Evolutionary conservation across 2,797 vertebrate genomes (phyloP).

Genomic region (Simalia tracyae): DNA sequence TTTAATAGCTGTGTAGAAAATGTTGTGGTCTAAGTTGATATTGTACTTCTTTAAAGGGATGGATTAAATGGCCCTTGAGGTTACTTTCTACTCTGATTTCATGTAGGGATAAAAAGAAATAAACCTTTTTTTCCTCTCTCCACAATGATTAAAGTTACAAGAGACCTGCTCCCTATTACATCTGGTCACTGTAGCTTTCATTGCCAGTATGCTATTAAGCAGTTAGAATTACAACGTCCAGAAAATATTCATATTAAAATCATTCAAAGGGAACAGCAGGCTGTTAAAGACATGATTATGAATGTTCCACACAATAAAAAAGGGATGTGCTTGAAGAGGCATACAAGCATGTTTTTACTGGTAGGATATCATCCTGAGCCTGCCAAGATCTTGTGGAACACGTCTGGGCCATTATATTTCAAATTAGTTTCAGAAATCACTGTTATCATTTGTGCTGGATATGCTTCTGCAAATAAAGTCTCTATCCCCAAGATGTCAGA

Average conservation of each 20-base stretch:
- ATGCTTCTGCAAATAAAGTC: background rate
- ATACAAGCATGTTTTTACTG: background rate
- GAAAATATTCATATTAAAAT: slow-evolving; percentile 16
- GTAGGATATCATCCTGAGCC: background rate
- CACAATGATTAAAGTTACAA: background rate
- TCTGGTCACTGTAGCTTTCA: background rate
- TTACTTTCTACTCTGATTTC: background rate
- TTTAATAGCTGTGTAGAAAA: background rate
- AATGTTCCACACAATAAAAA: background rate
- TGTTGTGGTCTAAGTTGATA: background rate
- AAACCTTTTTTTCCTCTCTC: background rate
- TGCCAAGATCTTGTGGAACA: rapidly evolving
- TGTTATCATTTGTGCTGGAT: background rate
- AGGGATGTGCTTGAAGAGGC: background rate
- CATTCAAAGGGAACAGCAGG: background rate
- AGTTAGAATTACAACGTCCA: background rate
- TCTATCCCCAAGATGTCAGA: background rate
- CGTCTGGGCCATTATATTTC: background rate
- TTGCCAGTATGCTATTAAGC: background rate
- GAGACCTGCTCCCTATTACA: background rate
- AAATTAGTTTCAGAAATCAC: background rate
- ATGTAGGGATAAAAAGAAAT: background rate
- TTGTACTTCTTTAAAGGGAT: background rate
- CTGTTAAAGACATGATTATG: background rate
- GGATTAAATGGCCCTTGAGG: background rate